phyloP scores from a whole-genome alignment of 1,140 invertebrate species.

The Drosophila nebulosa region DNA sequence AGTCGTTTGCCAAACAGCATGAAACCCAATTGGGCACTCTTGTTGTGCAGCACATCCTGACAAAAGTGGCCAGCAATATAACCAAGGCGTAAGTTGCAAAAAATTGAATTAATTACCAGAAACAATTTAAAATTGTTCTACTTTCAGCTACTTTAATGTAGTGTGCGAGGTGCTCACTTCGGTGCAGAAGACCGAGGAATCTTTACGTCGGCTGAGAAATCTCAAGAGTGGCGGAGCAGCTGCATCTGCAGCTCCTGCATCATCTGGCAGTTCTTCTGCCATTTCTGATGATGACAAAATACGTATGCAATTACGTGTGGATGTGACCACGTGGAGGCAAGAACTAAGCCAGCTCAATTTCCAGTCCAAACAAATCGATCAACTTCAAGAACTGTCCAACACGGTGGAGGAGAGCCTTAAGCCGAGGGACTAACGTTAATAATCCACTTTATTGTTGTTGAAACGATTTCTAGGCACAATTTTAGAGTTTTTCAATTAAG shows the following conservation, averaged over 20 bases:
- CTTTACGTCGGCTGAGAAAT: conserved; percentile 92
- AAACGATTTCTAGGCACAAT: conserved; percentile 63
- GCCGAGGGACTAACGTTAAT: conserved; percentile 47
- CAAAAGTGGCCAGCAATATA: conserved; percentile 84
- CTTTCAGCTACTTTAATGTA: conserved; percentile 88
- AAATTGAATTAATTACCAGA: neutral
- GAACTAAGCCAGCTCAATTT: conserved; percentile 65
- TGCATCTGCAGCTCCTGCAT: conserved; percentile 36
- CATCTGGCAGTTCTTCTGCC: conserved; percentile 80
- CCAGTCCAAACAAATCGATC: conserved; percentile 55
- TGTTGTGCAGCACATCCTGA: conserved; percentile 82
- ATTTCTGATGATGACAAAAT: conserved; percentile 96
- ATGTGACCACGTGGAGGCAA: conserved; percentile 86
- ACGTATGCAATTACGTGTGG: conserved; percentile 92
- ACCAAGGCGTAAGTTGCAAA: conserved; percentile 85
- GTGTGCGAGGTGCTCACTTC: conserved; percentile 94
- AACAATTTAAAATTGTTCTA: neutral
- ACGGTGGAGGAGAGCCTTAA: conserved; percentile 74
- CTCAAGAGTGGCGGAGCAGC: conserved; percentile 83
- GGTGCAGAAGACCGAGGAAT: conserved; percentile 97
- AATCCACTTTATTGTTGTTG: conserved; percentile 62
- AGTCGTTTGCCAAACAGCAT: conserved; percentile 84
- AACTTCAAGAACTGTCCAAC: conserved; percentile 51
- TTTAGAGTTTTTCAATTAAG: conserved; percentile 32
- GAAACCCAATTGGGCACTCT: conserved; percentile 82